Evolutionary conservation across 1,140 invertebrate species (phyloP).

Genomic region (Platorchestia sp.): DNA sequence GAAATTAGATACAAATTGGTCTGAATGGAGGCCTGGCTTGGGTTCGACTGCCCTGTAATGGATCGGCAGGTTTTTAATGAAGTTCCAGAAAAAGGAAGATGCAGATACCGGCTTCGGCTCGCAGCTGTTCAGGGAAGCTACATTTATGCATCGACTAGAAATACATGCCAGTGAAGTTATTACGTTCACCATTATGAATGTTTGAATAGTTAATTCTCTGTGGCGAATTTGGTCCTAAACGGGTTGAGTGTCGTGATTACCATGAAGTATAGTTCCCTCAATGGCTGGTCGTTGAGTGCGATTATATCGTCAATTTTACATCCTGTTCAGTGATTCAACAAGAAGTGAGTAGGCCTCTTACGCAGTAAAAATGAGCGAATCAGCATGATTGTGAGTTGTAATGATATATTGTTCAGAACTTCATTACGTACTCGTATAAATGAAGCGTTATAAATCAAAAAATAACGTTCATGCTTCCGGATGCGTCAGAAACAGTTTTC

Average conservation of each 20-base stretch:
- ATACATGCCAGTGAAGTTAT: neutral
- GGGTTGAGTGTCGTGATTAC: neutral
- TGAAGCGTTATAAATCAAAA: too few species aligned
- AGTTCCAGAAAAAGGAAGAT: neutral
- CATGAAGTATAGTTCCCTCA: neutral
- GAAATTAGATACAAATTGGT: constrained; percentile 51
- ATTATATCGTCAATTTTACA: neutral
- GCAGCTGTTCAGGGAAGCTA: constrained; percentile 8
- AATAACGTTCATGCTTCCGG: too few species aligned
- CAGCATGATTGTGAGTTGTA: neutral
- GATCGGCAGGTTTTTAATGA: constrained; percentile 31
- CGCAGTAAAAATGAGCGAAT: neutral
- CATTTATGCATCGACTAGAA: neutral
- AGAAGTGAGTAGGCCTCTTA: neutral
- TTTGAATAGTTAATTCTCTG: neutral
- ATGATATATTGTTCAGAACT: too few species aligned
- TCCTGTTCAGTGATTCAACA: neutral
- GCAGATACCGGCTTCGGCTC: neutral
- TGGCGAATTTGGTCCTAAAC: neutral
- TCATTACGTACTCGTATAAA: too few species aligned
- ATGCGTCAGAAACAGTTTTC: too few species aligned
- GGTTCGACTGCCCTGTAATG: constrained; percentile 37
- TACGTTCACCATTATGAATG: neutral
- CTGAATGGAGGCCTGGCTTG: constrained; percentile 43
- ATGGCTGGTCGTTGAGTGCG: neutral